Base-by-base conservation (phyloP, 2,113 vertebrate genomes). In the Gadus chalcogrammus region DNA sequence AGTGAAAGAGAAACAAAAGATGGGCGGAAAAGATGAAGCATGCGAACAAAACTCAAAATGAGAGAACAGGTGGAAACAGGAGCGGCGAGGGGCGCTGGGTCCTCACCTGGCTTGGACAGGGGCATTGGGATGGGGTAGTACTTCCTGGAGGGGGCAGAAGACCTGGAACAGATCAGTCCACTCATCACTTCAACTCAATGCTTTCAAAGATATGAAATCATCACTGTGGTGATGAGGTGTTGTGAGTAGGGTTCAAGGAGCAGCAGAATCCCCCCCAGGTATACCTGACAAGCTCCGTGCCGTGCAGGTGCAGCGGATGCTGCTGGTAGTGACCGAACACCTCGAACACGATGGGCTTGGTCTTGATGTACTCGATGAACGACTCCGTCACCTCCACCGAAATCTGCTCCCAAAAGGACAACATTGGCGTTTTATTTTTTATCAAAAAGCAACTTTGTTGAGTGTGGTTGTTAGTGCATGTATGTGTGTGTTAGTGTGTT, bases 301-400 rank as follows among this genome's bases (percentile, higher is more conserved):
- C 95, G 38, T 96, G 95, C 42, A 90, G 81, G 70, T 99, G 94
- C 55, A 93, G 91, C 1, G 96, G 96, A 68, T 99, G 95, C 81
- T 98, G 96, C 87, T 99, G 97, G 75, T 97, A 98, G 85, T 99
- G 97, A 0, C 97, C 97, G 31, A 99, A 99, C 72, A 99, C 97
- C 81, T 99, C 97, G 84, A 99, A 99, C 63, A 99, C 97, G 8
- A 99, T 94, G 0, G 97, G 97, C 58, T 98, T 98, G 67, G 85
- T 94, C 91, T 95, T 98, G 85, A 99, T 95, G 75, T 99, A 96
- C 53, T 99, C 97, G 63, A 95, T 94, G 82, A 99, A 99, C 0
- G 97, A 98, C 79, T 98, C 95, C 0, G 96, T 99, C 79, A 99
- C 94, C 86, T 99, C 96, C 65, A 99, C 96, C 4, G 96, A 95